Base-by-base conservation (phyloP, 2,888 invertebrate species). In the Strigamia maritima region DNA sequence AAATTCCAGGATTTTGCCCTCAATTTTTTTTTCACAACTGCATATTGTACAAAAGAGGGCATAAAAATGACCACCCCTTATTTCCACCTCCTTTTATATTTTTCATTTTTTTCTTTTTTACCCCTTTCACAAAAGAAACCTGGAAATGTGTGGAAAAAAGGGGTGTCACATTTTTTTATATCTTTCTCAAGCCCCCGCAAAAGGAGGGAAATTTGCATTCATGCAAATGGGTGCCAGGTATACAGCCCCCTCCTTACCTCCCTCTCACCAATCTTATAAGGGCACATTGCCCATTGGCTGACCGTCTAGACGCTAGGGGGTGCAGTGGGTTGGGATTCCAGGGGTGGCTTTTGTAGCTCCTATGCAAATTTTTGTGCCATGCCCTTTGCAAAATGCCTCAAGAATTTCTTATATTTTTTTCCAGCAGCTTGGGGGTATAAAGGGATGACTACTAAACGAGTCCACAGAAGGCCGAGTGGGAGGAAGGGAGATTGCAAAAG, bases 61-160 rank as follows among this genome's bases (percentile, higher is more conserved):
- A 54, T 19, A 19, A 19, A 54, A 54, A 70, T 70, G 70, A 70
- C 70, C 70, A 70, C 70, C 70, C 70, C 70, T 28, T 70, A 70
- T 70, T 70, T 70, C 70, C 28, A 70, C 70, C 70, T 28, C 70
- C 28, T 70, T 70, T 70, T 70, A 70, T 70, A 70, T 70, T 70
- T 70, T 26, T 1, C 28, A 70, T 16, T 70, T 60, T 60, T 60
- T 28, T 70, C 28, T 16, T 70, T 70, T 70, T 70, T 70, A 28
- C 26, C 70, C 70, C 70, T 28, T 70, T 70, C 28, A 26, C 26
- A 26, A 70, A 70, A 70, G 26, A 28, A 70, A 28, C 19, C 26
- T 70, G 70, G 70, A 70, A 70, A 70, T 70, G 70, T 70, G 70
- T 70, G 70, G 70, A 70, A 70, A 70, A 70, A 70, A 70, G 70